Evolutionary conservation across 2,888 invertebrate genomes (phyloP).

Genomic region (Chirona hameri): DNA sequence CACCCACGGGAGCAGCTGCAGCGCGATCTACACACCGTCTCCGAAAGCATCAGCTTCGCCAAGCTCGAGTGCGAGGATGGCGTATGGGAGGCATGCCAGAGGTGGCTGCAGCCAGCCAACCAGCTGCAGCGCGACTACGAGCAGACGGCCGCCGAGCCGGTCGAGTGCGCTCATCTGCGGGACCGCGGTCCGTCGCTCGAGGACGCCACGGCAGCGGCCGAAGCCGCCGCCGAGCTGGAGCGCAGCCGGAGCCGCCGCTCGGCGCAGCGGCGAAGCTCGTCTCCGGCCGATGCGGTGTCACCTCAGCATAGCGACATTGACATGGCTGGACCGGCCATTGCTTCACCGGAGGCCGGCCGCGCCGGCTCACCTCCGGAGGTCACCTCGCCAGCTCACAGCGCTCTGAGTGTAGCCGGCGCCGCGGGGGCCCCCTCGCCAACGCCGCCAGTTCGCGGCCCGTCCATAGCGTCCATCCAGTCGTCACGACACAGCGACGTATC

Average conservation of each 20-base stretch:
- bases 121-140: background rate
- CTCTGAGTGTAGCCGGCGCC: background rate
- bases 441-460: background rate
- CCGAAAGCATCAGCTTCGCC: background rate
- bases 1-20: background rate
- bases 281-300: too few species aligned
- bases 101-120: background rate
- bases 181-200: background rate
- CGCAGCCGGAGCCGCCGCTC: background rate
- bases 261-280: too few species aligned
- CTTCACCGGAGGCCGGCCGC: background rate
- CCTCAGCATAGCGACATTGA: background rate
- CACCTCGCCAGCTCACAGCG: background rate
- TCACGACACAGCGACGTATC: background rate
- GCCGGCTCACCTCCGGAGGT: slow-evolving; percentile 4
- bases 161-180: background rate
- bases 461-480: background rate
- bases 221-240: background rate
- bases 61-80: background rate
- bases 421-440: background rate
- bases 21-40: background rate
- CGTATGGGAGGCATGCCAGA: background rate
- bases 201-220: background rate
- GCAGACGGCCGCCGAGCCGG: background rate
- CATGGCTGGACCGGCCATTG: background rate